Percentiles rank a stretch among this genome's conserved stretches.
Evolutionary conservation across 2,113 vertebrate species (phyloP).

Genomic region (Holacanthus passer): DNA sequence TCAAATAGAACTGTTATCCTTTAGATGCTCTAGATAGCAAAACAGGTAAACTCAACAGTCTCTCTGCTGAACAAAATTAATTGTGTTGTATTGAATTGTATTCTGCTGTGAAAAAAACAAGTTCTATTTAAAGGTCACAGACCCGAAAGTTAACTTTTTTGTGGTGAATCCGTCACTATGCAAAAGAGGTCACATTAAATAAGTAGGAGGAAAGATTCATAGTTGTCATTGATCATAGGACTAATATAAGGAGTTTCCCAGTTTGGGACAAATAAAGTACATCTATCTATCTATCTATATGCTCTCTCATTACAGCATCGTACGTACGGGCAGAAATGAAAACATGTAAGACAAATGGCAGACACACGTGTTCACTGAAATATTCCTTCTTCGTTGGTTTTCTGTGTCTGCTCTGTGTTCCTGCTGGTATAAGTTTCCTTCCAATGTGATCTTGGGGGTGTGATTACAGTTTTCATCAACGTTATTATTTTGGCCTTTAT

Average conservation of each 20-base stretch:
- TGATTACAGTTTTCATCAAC: conserved; percentile 16
- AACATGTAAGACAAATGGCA: too few species aligned
- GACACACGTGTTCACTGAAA: background rate
- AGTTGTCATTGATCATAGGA: background rate
- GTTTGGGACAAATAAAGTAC: too few species aligned
- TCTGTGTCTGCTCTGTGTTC: background rate
- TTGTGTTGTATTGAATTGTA: background rate
- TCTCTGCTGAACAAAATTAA: background rate
- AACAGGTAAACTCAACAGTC: background rate
- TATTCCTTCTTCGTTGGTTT: background rate
- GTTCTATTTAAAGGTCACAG: background rate
- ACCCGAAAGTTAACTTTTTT: background rate
- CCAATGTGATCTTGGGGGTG: background rate
- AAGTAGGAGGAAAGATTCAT: background rate
- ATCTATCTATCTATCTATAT: too few species aligned
- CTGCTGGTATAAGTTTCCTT: background rate
- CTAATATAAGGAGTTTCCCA: too few species aligned
- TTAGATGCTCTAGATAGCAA: background rate
- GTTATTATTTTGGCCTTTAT: conserved; percentile 29
- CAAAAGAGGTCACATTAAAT: background rate
- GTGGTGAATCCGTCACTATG: background rate
- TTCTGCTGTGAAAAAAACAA: background rate
- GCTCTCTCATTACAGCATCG: background rate
- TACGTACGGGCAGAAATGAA: background rate
- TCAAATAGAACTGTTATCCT: background rate